Percentiles rank a stretch among this genome's conserved stretches.
These are phyloP conservation scores for Bradypodion ventrale DNA, from an alignment of 2,797 vertebrate species.

Conservation along the genomic window DNA sequence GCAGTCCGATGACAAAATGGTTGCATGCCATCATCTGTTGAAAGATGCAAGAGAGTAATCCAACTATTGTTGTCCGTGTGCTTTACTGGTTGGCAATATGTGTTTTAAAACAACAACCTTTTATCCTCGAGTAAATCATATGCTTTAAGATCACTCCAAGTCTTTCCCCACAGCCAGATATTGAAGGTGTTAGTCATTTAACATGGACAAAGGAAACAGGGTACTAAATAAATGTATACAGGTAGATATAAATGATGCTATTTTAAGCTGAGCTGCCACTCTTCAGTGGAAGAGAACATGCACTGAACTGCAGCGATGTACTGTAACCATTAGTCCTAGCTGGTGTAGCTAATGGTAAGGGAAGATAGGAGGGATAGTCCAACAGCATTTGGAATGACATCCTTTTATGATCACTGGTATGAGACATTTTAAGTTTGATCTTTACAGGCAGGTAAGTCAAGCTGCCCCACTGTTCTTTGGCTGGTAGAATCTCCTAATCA, in stretches of 20 bases:
- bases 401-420: not conserved
- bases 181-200: constrained; percentile 62
- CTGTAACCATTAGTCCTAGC: not conserved
- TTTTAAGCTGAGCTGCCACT: not conserved
- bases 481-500: not conserved
- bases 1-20: constrained; percentile 61
- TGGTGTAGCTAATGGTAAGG: not conserved
- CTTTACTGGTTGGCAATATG: constrained; percentile 51
- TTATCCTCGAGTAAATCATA: constrained; percentile 54
- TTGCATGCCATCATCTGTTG: constrained; percentile 39
- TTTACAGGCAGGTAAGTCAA: not conserved
- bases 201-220: constrained; percentile 61
- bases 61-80: constrained; percentile 54
- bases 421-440: not conserved
- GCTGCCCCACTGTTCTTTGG: not conserved
- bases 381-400: not conserved
- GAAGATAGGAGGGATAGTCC: not conserved
- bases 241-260: constrained; percentile 55
- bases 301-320: too few species aligned
- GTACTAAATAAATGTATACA: constrained; percentile 66
- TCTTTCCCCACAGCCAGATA: constrained; percentile 51
- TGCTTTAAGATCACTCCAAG: constrained; percentile 56
- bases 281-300: not conserved
- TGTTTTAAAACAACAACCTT: constrained; percentile 55
- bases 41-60: constrained; percentile 45